Base-by-base conservation (phyloP, 2,888 invertebrate species). In the Arrhopalites spinosus region DNA sequence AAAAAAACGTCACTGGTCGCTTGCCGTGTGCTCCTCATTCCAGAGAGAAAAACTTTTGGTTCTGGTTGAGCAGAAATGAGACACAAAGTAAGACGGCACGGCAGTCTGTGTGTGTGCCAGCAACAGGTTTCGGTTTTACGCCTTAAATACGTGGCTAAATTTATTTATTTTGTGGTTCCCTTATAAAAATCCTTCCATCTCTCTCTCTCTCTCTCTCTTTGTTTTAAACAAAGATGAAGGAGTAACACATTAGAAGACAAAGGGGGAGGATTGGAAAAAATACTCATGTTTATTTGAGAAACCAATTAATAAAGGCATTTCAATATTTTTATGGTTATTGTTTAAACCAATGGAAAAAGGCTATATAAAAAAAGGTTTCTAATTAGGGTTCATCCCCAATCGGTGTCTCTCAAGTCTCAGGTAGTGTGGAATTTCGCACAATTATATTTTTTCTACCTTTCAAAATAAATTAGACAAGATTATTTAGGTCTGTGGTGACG, bases 341-440 rank as follows among this genome's bases (percentile, higher is more conserved):
- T 27, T 50, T 50, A 5, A 50, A 50, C 50, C 50, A 15, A 17
- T 13, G 15, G 15, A 17, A 50, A 11, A 36, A 36, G 36, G 36
- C 5, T 36, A 11, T 11, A 36, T 36, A 36, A 36, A n/a, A n/a
- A n/a, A 36, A 36, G 36, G 36, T 36, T 36, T 36, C 36, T 36
- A 36, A 36, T 36, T 36, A 36, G 36, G 36, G 36, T 36, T 36
- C 47, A 47, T 47, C 15, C 11, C 15, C 47, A 13, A 13, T 47
- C 47, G 47, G 15, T 13, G 11, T 36, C 36, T 11, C 5, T 36
- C 5, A 3, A 7, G 61, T 5, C 20, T 25, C 15, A 23, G 7
- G 8, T 50, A 50, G 68, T 68, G 68, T 20, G 68, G 68, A 68
- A 68, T 68, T 68, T 68, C 68, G 68, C 68, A 50, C 68, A 68